Evolutionary conservation across 2,113 vertebrate genomes (phyloP).

Genomic region (Microtus montanus): DNA sequence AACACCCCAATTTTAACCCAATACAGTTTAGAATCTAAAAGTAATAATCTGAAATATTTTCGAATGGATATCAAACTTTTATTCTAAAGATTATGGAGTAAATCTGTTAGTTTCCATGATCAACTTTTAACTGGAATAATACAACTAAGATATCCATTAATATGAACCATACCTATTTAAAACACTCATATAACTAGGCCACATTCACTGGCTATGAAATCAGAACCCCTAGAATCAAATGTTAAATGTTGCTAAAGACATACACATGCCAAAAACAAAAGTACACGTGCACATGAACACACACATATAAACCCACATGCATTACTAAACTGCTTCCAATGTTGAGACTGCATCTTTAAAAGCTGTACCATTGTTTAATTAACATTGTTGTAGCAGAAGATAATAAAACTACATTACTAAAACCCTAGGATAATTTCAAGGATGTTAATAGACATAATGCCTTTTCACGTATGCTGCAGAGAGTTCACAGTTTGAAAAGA

Average conservation of each 20-base stretch:
- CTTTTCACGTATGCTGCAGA: neutral
- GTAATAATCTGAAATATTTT: neutral
- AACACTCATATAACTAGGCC: neutral
- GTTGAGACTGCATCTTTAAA: conserved; percentile 9
- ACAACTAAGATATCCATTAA: neutral
- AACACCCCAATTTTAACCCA: neutral
- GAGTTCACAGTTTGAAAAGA: conserved; percentile 27
- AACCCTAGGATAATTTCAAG: neutral
- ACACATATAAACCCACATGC: neutral
- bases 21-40: neutral
- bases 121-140: neutral
- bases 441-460: neutral
- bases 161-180: neutral
- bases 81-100: neutral
- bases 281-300: accelerated
- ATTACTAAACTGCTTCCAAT: neutral
- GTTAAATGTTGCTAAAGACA: neutral
- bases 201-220: neutral
- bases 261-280: neutral
- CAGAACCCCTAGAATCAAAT: neutral
- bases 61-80: neutral
- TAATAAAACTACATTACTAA: neutral
- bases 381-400: neutral
- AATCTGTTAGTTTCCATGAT: neutral
- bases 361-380: neutral